Evolutionary conservation across 2,888 invertebrate species (phyloP).

Genomic region (Idaea dimidiata): DNA sequence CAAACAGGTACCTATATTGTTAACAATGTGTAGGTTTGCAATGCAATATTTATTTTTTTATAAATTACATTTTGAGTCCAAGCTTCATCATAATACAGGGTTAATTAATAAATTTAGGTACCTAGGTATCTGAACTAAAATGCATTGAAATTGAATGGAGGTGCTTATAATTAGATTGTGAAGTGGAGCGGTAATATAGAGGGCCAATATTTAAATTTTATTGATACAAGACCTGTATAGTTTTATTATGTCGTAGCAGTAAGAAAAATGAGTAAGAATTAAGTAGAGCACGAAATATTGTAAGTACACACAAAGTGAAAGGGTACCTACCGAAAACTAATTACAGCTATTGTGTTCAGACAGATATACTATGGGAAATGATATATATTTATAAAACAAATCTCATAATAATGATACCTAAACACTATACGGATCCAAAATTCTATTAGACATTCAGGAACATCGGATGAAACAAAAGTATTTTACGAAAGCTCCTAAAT

Average conservation of each 20-base stretch:
- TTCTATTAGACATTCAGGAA: constrained; percentile 31
- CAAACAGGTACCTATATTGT: too few relatives aligned
- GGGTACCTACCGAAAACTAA: constrained; percentile 64
- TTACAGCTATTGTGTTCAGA: constrained; percentile 38
- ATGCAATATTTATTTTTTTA: too few relatives aligned
- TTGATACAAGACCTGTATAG: neutral
- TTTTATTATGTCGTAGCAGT: constrained; percentile 13
- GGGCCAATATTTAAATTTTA: neutral
- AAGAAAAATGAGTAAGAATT: constrained; percentile 51
- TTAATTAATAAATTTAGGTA: too few relatives aligned
- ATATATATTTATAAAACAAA: constrained; percentile 12
- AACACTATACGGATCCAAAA: constrained; percentile 10
- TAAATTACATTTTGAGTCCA: too few relatives aligned
- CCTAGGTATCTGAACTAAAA: too few relatives aligned
- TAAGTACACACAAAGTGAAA: constrained; percentile 73
- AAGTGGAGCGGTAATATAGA: neutral
- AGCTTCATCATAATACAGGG: too few relatives aligned
- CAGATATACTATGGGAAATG: constrained; percentile 23
- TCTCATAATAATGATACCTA: constrained; percentile 2
- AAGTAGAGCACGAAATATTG: constrained; percentile 78
- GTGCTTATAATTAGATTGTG: neutral
- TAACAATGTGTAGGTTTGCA: too few relatives aligned
- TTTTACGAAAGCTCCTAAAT: constrained; percentile 39
- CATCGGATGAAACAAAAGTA: constrained; percentile 34
- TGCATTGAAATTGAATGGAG: neutral